Evolutionary conservation across 2,888 invertebrate genomes (phyloP).

Genomic region (Sphecodes monilicornis): DNA sequence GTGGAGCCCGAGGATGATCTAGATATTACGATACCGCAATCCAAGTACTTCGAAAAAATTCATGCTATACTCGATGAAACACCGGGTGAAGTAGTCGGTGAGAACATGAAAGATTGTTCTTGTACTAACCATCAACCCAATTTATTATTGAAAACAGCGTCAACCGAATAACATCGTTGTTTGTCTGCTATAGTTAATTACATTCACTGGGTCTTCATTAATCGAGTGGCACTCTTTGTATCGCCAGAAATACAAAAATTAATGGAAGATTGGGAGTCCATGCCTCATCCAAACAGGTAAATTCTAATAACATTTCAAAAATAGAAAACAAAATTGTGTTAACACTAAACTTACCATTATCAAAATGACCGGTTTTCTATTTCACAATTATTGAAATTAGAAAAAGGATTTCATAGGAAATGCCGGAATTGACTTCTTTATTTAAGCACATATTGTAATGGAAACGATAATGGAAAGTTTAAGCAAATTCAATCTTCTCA

Average conservation of each 20-base stretch:
- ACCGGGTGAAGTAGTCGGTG: slow-evolving; percentile 52
- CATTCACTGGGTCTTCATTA: slow-evolving; percentile 59
- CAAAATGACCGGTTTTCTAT: too few relatives aligned
- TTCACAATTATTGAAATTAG: too few relatives aligned
- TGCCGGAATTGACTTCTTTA: too few relatives aligned
- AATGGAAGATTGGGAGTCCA: neutral
- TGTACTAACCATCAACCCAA: neutral
- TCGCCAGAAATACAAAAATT: slow-evolving; percentile 34
- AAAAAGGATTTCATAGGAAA: too few relatives aligned
- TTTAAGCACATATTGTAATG: too few relatives aligned
- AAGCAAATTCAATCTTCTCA: too few relatives aligned
- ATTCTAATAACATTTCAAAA: neutral
- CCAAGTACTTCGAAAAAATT: slow-evolving; percentile 36
- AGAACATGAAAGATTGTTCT: neutral
- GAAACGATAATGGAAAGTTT: too few relatives aligned
- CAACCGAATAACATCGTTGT: neutral
- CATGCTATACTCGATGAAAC: slow-evolving; percentile 47
- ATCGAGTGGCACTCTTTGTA: neutral
- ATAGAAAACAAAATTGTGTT: neutral
- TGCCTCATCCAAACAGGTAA: neutral
- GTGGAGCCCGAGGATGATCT: slow-evolving; percentile 20
- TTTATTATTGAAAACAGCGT: neutral
- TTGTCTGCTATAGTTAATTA: slow-evolving; percentile 55
- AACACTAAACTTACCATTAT: too few relatives aligned
- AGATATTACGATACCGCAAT: neutral